A percentile compares a stretch with the other conserved stretches of the same genome.
Conservation (phyloP, 2,113 vertebrate species). For the Hiodon alosoides region DNA sequence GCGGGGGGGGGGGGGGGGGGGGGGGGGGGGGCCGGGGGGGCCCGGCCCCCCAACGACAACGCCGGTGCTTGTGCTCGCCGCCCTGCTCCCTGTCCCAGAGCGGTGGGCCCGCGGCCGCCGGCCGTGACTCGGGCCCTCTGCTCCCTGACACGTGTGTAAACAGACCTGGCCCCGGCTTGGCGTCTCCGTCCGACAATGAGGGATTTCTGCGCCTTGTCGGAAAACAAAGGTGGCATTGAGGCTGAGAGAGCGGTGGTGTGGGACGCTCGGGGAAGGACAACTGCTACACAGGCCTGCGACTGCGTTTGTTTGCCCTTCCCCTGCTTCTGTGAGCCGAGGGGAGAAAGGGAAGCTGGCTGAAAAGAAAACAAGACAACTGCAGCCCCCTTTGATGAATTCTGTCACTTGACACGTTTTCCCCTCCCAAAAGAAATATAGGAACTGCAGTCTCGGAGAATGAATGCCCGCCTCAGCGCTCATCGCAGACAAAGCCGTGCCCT, state of each 20-base stretch:
- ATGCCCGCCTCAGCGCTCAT: conserved; percentile 19
- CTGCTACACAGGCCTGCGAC: conserved; percentile 7
- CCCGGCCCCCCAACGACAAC: no score
- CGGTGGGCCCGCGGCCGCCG: not conserved
- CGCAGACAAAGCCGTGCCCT: conserved; percentile 32
- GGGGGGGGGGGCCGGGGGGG: not conserved
- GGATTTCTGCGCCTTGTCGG: conserved; percentile 17
- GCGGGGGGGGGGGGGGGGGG: not conserved
- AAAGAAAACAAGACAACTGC: not conserved
- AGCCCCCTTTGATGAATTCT: conserved; percentile 16
- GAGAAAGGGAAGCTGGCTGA: not conserved
- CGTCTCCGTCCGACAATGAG: conserved; percentile 27
- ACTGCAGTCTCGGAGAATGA: conserved; percentile 8
- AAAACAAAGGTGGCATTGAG: conserved; percentile 41
- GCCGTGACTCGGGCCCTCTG: not conserved
- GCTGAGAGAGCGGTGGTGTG: conserved; percentile 5
- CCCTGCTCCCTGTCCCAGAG: not conserved
- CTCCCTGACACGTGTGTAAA: conserved; percentile 24
- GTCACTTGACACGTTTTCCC: conserved; percentile 16
- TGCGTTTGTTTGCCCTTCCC: not conserved
- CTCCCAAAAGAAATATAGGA: conserved; percentile 23
- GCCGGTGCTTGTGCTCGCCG: conserved; percentile 6
- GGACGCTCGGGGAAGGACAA: not conserved
- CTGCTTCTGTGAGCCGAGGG: not conserved
- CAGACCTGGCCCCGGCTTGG: conserved; percentile 18